phyloP scores from a whole-genome alignment of 2,888 invertebrate species.

The Nycteola revayana region DNA sequence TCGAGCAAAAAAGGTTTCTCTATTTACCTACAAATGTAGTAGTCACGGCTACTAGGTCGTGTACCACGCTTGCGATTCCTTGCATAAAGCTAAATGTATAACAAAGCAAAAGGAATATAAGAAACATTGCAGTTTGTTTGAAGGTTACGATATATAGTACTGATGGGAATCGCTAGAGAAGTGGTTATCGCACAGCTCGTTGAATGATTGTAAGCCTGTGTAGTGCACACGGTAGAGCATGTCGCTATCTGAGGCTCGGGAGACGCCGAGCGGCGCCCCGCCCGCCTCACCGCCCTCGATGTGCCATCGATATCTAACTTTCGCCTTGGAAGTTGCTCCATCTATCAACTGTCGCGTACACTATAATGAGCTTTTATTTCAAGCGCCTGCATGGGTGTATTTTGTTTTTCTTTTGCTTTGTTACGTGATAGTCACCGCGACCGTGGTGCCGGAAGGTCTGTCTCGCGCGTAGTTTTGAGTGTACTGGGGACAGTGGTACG shows the following conservation, averaged over 20 bases:
- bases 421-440: slow-evolving; percentile 70
- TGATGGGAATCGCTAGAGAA: slow-evolving; percentile 68
- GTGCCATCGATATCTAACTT: slow-evolving; percentile 47
- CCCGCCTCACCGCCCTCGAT: slow-evolving; percentile 43
- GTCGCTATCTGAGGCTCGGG: slow-evolving; percentile 44
- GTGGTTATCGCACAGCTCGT: slow-evolving; percentile 76
- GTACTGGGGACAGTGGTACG: slow-evolving; percentile 58
- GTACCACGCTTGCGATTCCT: slow-evolving; percentile 73
- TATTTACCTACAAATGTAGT: slow-evolving; percentile 7
- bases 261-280: slow-evolving; percentile 44
- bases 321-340: slow-evolving; percentile 50
- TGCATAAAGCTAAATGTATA: slow-evolving; percentile 66
- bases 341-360: slow-evolving; percentile 56
- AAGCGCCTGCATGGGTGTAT: slow-evolving; percentile 74
- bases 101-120: slow-evolving; percentile 80
- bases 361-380: slow-evolving; percentile 58
- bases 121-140: slow-evolving; percentile 44
- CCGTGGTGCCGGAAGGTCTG: slow-evolving; percentile 66
- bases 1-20: slow-evolving; percentile 18
- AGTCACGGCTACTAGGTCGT: slow-evolving; percentile 35
- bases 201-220: slow-evolving; percentile 77
- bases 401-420: slow-evolving; percentile 81
- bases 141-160: slow-evolving; percentile 55
- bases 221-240: slow-evolving; percentile 74
- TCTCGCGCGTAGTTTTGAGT: slow-evolving; percentile 59